phyloP scores from a whole-genome alignment of 2,888 invertebrate species.

The Oscheius sp. region DNA sequence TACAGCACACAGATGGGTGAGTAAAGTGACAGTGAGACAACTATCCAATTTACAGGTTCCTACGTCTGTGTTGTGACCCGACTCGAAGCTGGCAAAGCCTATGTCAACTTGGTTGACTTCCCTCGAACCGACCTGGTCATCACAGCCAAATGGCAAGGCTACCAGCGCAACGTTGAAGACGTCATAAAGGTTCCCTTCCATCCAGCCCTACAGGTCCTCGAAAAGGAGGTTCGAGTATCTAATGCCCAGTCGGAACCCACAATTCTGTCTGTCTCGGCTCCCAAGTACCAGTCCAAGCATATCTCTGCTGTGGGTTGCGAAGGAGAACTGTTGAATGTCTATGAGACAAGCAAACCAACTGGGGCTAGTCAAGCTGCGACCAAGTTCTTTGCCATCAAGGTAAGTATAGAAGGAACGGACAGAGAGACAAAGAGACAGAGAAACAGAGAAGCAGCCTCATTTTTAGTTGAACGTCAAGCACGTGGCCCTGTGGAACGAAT shows the following conservation, averaged over 20 bases:
- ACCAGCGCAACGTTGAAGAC: not conserved
- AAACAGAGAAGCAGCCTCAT: too few species aligned
- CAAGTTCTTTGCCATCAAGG: slow-evolving; percentile 44
- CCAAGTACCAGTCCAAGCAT: slow-evolving; percentile 41
- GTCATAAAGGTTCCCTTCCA: slow-evolving; percentile 40
- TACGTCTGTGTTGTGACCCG: slow-evolving; percentile 32
- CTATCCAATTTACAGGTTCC: slow-evolving; percentile 6
- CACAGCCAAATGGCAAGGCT: slow-evolving; percentile 43
- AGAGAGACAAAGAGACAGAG: not conserved
- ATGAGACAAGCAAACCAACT: slow-evolving; percentile 6
- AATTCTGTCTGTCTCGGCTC: slow-evolving; percentile 43
- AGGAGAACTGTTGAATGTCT: slow-evolving; percentile 46
- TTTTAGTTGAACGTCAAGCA: slow-evolving; percentile 50
- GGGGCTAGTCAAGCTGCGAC: slow-evolving; percentile 42
- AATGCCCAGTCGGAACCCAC: slow-evolving; percentile 42
- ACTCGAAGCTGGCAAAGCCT: slow-evolving; percentile 7
- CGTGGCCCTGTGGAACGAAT: slow-evolving; percentile 47
- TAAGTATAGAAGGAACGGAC: slow-evolving; percentile 4
- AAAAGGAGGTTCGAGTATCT: slow-evolving; percentile 44
- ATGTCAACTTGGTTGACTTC: slow-evolving; percentile 23
- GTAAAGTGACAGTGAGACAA: not conserved
- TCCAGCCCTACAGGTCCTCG: slow-evolving; percentile 26
- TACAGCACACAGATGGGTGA: slow-evolving; percentile 32
- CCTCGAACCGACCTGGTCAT: slow-evolving; percentile 27
- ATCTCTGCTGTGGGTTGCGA: slow-evolving; percentile 44